A percentile compares a stretch with the other conserved stretches of the same genome.
These are phyloP conservation scores for Coregonus ussuriensis DNA, from an alignment of 2,797 vertebrate genomes.

Conservation along the genomic window DNA sequence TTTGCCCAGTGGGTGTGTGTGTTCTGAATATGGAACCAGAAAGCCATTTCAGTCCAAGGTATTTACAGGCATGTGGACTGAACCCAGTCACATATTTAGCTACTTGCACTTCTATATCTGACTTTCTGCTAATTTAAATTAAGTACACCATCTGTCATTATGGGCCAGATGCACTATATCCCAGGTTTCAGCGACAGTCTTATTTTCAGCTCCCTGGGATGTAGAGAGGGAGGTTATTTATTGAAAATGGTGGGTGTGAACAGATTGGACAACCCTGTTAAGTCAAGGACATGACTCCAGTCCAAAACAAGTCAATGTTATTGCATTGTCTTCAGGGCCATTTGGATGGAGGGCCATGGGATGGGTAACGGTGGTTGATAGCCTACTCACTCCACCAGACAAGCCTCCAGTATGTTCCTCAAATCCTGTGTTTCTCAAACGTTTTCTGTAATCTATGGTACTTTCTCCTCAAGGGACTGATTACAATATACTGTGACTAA, in stretches of 20 bases:
- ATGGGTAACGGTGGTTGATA: constrained; percentile 28
- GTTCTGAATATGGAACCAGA: not conserved
- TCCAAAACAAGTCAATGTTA: constrained; percentile 52
- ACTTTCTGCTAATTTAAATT: constrained; percentile 39
- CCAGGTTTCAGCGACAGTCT: constrained; percentile 49
- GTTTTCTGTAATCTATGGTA: no score
- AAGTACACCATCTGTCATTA: constrained; percentile 48
- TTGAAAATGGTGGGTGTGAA: constrained; percentile 47
- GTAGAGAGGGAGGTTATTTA: constrained; percentile 54
- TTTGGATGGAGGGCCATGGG: constrained; percentile 33
- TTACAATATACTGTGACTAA: no score
- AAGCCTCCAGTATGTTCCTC: not conserved
- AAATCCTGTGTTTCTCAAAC: not conserved
- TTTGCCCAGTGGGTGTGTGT: not conserved
- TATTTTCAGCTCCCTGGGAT: constrained; percentile 56
- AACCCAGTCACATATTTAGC: not conserved
- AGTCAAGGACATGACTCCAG: constrained; percentile 57
- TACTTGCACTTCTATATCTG: constrained; percentile 27
- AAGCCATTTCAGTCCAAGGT: not conserved
- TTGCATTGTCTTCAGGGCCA: constrained; percentile 55
- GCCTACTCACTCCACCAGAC: constrained; percentile 28
- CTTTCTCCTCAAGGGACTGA: no score
- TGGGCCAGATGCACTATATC: constrained; percentile 29
- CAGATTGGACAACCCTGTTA: constrained; percentile 60
- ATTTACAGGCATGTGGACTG: constrained; percentile 6